These are phyloP conservation scores for Selene dorsalis DNA, from an alignment of 2,797 vertebrate species.

Conservation along the genomic window DNA sequence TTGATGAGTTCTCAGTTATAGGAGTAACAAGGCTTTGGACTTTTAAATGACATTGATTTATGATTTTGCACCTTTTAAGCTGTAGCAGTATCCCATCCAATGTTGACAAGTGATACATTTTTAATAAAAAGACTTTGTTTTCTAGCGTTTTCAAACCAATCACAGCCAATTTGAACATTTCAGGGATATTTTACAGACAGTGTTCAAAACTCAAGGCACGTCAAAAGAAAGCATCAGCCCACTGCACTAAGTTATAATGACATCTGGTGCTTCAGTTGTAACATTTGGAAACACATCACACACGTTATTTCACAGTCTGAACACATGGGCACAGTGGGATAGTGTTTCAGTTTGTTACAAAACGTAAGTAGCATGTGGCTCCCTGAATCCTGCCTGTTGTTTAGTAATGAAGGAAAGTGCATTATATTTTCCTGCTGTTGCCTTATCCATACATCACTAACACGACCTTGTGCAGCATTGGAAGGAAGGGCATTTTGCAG, in stretches of 20 bases:
- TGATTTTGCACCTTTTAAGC: too few relatives aligned
- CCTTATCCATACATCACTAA: background rate
- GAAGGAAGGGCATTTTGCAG: background rate
- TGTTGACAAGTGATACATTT: too few relatives aligned
- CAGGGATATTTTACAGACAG: too few relatives aligned
- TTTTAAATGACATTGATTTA: background rate
- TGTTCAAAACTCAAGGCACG: too few relatives aligned
- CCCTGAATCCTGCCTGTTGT: background rate
- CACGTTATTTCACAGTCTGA: background rate
- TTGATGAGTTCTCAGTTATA: background rate
- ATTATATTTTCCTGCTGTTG: background rate
- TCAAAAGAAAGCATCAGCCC: too few relatives aligned
- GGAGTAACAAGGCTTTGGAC: too few relatives aligned
- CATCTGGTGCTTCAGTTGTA: background rate
- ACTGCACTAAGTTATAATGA: too few relatives aligned
- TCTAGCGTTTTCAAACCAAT: too few relatives aligned
- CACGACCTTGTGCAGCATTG: background rate
- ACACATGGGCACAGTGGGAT: background rate
- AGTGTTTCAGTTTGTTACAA: background rate
- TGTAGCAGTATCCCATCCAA: too few relatives aligned
- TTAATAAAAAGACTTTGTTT: too few relatives aligned
- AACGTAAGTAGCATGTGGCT: background rate
- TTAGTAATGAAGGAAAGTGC: background rate
- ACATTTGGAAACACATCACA: background rate
- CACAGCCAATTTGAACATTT: too few relatives aligned